Percentiles rank a stretch among this genome's conserved stretches.
These are phyloP conservation scores for Polyommatus iphigenia DNA, from an alignment of 2,888 invertebrate genomes.

Conservation along the genomic window DNA sequence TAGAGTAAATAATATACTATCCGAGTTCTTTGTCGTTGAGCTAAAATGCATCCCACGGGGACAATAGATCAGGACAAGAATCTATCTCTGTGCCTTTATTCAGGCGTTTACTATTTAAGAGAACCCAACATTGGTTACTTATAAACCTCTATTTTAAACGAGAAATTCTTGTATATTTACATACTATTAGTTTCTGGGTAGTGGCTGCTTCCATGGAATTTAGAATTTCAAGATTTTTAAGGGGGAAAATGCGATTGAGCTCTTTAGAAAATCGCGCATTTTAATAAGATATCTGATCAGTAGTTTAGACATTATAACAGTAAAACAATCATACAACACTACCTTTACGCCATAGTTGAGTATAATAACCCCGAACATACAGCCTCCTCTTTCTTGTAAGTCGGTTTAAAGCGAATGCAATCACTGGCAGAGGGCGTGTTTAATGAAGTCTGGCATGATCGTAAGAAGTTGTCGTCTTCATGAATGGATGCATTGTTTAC, in stretches of 20 bases:
- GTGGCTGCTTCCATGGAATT: too few relatives aligned
- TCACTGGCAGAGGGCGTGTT: not conserved
- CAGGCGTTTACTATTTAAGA: not conserved
- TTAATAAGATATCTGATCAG: too few relatives aligned
- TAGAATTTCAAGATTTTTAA: too few relatives aligned
- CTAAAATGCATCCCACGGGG: not conserved
- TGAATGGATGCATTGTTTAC: slow-evolving; percentile 29
- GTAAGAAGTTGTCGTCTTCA: slow-evolving; percentile 18
- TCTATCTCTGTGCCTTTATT: not conserved
- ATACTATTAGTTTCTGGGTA: too few relatives aligned
- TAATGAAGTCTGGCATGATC: not conserved
- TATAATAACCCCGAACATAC: not conserved
- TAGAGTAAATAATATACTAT: not conserved
- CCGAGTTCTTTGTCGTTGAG: not conserved
- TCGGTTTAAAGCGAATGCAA: not conserved
- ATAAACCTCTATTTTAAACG: not conserved
- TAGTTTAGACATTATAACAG: too few relatives aligned
- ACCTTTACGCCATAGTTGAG: not conserved
- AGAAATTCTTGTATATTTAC: too few relatives aligned
- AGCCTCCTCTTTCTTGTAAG: not conserved
- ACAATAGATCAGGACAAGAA: not conserved
- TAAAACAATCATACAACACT: too few relatives aligned
- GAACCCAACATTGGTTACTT: not conserved
- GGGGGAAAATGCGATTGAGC: too few relatives aligned
- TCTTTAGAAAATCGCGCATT: too few relatives aligned